These are phyloP conservation scores for Pogonocichla stellata DNA, from an alignment of 2,113 vertebrate genomes.

Conservation along the genomic window DNA sequence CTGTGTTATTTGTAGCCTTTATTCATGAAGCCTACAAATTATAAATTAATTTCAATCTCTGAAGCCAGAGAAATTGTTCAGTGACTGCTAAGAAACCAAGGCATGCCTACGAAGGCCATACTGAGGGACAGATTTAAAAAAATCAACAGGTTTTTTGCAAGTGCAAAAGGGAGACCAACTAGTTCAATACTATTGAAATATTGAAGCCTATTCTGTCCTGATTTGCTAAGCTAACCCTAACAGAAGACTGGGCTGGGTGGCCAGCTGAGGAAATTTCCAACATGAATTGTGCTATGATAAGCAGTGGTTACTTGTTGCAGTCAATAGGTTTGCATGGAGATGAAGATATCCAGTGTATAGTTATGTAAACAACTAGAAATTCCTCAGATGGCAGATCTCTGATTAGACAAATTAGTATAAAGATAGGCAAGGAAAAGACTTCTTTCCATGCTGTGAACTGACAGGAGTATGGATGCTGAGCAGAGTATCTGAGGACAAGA, in stretches of 20 bases:
- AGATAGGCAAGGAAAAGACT: not conserved
- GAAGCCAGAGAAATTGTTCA: not conserved
- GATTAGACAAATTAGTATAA: not conserved
- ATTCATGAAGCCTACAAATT: not conserved
- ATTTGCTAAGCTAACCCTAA: not conserved
- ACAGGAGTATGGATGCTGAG: not conserved
- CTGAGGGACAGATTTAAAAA: not conserved
- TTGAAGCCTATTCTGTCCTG: not conserved
- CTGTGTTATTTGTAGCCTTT: not conserved
- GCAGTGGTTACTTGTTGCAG: not conserved
- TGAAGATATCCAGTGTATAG: not conserved
- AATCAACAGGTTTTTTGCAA: not conserved
- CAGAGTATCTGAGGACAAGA: not conserved
- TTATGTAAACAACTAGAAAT: not conserved
- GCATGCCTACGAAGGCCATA: not conserved
- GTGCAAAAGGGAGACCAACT: not conserved
- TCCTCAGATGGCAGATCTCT: not conserved
- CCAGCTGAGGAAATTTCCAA: not conserved
- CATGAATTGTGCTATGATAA: not conserved
- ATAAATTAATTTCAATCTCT: not conserved
- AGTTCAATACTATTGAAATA: not conserved
- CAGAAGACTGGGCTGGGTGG: not conserved
- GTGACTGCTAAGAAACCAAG: not conserved
- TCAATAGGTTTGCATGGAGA: not conserved
- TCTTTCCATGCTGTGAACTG: not conserved